Base-by-base conservation (phyloP, 2,113 vertebrate species). In the Callorhinus ursinus region DNA sequence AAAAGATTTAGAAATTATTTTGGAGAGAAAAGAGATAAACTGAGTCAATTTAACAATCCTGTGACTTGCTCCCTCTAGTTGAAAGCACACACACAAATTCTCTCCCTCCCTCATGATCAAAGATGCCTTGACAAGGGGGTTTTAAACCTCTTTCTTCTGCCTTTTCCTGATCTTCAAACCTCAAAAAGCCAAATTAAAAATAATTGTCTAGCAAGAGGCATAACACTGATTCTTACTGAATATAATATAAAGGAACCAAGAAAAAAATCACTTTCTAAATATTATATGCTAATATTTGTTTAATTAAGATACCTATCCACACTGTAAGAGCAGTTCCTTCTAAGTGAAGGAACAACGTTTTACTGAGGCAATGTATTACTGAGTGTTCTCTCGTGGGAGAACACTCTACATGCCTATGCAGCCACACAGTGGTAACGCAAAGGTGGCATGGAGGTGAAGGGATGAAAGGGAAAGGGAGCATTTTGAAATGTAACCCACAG, bases 331-430 rank as follows among this genome's bases (percentile, higher is more conserved):
- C 36, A 88, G 81, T 89, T 97, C 55, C 90, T 95, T 97, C 24
- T 46, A 87, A 76, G 31, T 92, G 49, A 88, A 76, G 59, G 46
- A 84, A 92, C 26, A 85, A 92, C 36, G 26, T 24, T 87, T 92
- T 59, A 84, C 61, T 5, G 33, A 94, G 76, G 67, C 55, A 82
- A 91, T 46, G 46, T 46, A 46, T 46, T 46, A 46, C 46, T 46
- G 46, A 46, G 46, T 46, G 71, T 28, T n/a, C 83, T 79, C 57
- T 49, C 24, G 10, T 28, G 36, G 72, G 3, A 90, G 26, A 98
- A 98, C 95, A 98, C 97, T 95, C 76, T 89, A 97, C 92, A 97
- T 96, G 97, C 96, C 96, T 98, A 97, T 98, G 97, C 82, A 98
- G 98, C 18, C 94, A 96, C 67, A 96, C 24, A 95, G 95, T 98